A percentile compares a stretch with the other conserved stretches of the same genome.
phyloP scores from a whole-genome alignment of 1,140 invertebrate species.

The Hylyphantes graminicola region DNA sequence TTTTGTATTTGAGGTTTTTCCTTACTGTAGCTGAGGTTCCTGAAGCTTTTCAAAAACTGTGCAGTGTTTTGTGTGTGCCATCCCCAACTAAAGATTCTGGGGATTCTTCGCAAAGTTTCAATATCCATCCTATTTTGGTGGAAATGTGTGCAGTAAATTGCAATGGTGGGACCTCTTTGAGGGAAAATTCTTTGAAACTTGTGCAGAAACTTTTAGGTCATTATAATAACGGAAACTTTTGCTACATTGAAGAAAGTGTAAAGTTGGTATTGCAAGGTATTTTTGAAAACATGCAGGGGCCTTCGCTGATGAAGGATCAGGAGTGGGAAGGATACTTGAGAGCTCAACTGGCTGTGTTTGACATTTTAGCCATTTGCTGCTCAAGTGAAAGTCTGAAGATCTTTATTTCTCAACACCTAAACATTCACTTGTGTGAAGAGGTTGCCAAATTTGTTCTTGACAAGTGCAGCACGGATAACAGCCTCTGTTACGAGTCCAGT shows the following conservation, averaged over 20 bases:
- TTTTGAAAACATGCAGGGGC: constrained; percentile 2
- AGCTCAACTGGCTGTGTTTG: constrained; percentile 8
- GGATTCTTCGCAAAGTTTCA: not conserved
- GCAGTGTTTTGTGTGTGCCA: constrained; percentile 18
- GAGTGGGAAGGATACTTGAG: constrained; percentile 6
- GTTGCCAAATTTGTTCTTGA: constrained; percentile 13
- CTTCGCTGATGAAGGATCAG: not conserved
- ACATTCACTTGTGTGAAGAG: constrained; percentile 5
- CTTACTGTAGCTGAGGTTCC: not conserved
- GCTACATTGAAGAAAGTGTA: not conserved
- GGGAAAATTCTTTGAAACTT: constrained; percentile 25
- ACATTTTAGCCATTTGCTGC: constrained; percentile 9
- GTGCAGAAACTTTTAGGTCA: not conserved
- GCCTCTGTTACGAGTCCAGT: not conserved
- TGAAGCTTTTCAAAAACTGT: constrained; percentile 9
- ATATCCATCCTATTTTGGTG: constrained; percentile 26
- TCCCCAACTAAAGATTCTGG: not conserved
- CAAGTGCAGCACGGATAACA: not conserved
- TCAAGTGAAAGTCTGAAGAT: constrained; percentile 11
- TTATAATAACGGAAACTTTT: constrained; percentile 11
- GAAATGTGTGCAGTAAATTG: constrained; percentile 12
- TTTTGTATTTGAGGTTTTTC: constrained; percentile 41
- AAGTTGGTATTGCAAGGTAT: constrained; percentile 16
- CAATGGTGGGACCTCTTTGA: not conserved
- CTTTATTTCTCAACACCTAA: constrained; percentile 20